Evolutionary conservation across 2,888 invertebrate species (phyloP).

Genomic region (Celastrina argiolus): DNA sequence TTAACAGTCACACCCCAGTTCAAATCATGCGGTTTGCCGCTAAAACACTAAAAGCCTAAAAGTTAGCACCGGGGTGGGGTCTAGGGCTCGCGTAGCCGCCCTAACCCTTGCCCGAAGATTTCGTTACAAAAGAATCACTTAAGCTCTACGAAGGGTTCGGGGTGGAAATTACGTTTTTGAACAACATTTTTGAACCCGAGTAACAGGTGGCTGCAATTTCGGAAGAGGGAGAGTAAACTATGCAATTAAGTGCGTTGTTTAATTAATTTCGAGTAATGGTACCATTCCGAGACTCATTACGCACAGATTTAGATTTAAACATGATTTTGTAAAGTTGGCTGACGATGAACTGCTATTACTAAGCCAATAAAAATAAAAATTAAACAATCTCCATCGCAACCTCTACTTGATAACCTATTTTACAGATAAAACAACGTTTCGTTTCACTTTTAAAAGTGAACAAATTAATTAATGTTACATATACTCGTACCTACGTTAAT

Average conservation of each 20-base stretch:
- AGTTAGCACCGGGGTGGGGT: conserved; percentile 1
- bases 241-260: neutral
- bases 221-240: neutral
- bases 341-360: too few relatives aligned
- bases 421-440: too few relatives aligned
- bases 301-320: too few relatives aligned
- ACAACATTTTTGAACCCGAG: neutral
- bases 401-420: too few relatives aligned
- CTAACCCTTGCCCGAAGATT: conserved; percentile 15
- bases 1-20: neutral
- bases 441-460: too few relatives aligned
- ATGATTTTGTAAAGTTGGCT: too few relatives aligned
- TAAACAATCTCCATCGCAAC: too few relatives aligned
- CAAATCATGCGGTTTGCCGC: neutral
- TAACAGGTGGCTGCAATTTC: neutral
- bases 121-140: conserved; percentile 21
- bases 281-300: neutral
- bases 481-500: too few relatives aligned
- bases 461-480: too few relatives aligned
- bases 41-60: conserved; percentile 22
- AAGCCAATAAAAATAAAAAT: too few relatives aligned
- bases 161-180: conserved; percentile 13
- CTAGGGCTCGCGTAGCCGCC: neutral
- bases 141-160: neutral
- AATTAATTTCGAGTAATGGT: neutral